Conservation (phyloP, 2,888 invertebrate genomes). For the Tipula vernalis region DNA sequence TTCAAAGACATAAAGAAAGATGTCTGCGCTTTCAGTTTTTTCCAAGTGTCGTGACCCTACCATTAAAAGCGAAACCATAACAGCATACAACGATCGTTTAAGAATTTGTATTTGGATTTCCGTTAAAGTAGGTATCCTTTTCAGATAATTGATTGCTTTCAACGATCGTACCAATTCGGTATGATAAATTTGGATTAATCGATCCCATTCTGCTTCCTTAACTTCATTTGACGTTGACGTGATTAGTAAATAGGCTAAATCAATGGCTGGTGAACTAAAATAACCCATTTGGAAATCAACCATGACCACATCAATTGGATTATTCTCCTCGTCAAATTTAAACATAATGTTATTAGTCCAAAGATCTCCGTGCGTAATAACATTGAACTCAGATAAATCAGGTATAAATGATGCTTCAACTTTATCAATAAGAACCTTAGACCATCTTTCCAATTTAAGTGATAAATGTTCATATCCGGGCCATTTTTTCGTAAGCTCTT, state of each 20-base stretch:
- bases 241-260: neutral
- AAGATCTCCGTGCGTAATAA: constrained; percentile 30
- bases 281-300: neutral
- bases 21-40: neutral
- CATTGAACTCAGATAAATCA: neutral
- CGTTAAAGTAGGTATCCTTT: neutral
- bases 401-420: neutral
- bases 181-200: neutral
- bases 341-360: constrained; percentile 35
- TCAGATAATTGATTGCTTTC: neutral
- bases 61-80: neutral
- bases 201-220: neutral
- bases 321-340: constrained; percentile 24
- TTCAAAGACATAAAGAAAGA: neutral
- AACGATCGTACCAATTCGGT: neutral
- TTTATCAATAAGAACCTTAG: neutral
- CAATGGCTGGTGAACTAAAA: neutral
- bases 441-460: neutral
- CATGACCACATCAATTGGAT: constrained; percentile 24
- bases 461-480: neutral
- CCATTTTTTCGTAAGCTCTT: neutral
- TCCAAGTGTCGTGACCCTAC: neutral
- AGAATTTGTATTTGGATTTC: neutral
- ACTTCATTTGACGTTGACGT: neutral
- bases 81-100: neutral